These are phyloP conservation scores for Gadus macrocephalus DNA, from an alignment of 2,113 vertebrate species.

Conservation along the genomic window DNA sequence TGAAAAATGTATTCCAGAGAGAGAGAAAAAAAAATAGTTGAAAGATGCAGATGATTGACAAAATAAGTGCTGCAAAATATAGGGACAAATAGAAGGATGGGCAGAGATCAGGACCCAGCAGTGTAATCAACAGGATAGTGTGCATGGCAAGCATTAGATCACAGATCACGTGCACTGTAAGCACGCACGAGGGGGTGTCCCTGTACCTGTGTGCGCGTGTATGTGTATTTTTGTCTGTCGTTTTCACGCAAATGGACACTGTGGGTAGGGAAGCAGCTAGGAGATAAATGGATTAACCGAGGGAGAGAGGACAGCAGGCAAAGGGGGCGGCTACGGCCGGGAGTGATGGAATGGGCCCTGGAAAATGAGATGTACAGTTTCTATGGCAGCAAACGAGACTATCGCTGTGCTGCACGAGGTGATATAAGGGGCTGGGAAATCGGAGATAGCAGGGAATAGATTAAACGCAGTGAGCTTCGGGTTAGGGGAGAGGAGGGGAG, in stretches of 20 bases:
- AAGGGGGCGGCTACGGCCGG: conserved; percentile 1
- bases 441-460: conserved; percentile 4
- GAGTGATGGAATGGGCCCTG: conserved; percentile 9
- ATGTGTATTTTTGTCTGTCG: background rate
- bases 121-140: too few relatives aligned
- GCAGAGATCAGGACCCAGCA: conserved; percentile 1
- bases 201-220: background rate
- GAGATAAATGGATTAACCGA: conserved; percentile 42
- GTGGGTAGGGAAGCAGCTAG: conserved; percentile 8
- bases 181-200: conserved; percentile 2
- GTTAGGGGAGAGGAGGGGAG: conserved; percentile 1
- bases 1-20: background rate
- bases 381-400: conserved; percentile 44
- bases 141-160: too few relatives aligned
- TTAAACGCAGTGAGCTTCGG: conserved; percentile 4
- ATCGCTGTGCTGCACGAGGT: conserved; percentile 11
- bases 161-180: background rate
- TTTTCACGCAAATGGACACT: background rate
- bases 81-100: conserved; percentile 3
- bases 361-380: conserved; percentile 49
- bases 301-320: conserved; percentile 29
- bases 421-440: conserved; percentile 14
- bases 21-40: background rate
- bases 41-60: conserved; percentile 7
- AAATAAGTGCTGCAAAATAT: background rate